Conservation (phyloP, 2,113 vertebrate species). For the Sminthopsis crassicaudata region DNA sequence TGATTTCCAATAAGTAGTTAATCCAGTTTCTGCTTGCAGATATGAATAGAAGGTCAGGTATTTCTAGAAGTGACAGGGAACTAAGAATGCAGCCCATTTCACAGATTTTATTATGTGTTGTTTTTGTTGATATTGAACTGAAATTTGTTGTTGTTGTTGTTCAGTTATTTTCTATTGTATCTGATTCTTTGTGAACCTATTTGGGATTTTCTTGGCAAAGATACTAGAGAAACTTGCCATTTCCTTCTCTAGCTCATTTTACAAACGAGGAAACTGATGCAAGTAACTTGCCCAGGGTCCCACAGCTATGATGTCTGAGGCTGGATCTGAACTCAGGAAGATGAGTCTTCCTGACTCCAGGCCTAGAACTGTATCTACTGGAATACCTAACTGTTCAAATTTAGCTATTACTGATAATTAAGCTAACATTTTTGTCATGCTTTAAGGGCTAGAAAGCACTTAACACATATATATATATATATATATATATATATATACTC, state of each 20-base stretch:
- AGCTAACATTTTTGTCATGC: background rate
- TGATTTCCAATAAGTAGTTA: too few species aligned
- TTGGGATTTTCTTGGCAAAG: background rate
- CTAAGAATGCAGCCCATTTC: background rate
- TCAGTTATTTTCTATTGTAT: background rate
- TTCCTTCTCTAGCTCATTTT: background rate
- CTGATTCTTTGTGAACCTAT: background rate
- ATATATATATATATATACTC: background rate
- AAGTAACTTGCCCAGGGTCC: background rate
- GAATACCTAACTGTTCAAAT: background rate
- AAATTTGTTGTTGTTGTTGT: background rate
- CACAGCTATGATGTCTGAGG: background rate
- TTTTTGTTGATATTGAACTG: background rate
- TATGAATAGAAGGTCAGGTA: background rate
- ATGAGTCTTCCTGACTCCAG: background rate
- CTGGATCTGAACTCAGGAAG: background rate
- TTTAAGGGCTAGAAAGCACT: background rate
- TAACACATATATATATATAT: background rate
- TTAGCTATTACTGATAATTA: background rate
- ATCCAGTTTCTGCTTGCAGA: background rate
- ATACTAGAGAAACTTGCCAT: background rate
- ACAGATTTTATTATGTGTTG: background rate
- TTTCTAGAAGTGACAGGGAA: background rate
- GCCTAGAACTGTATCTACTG: background rate
- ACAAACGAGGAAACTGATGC: background rate